Percentiles rank a stretch among this genome's conserved stretches.
Conservation (phyloP, 2,113 vertebrate species). For the Nansenia antarctica region DNA sequence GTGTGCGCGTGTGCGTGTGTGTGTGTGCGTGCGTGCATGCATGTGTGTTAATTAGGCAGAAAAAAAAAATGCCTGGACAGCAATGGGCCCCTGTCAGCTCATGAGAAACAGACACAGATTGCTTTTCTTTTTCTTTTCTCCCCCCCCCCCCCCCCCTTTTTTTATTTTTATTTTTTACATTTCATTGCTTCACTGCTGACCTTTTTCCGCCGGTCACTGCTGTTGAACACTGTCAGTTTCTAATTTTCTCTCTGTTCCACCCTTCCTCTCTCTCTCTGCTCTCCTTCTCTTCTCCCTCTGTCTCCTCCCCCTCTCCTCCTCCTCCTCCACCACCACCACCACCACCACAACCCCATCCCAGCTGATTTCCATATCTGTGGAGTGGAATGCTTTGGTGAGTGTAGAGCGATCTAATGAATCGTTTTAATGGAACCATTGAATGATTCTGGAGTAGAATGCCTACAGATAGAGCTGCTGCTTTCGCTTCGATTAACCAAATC, state of each 20-base stretch:
- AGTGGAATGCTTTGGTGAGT: neutral
- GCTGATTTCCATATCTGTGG: constrained; percentile 5
- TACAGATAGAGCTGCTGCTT: neutral
- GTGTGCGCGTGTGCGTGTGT: too few species aligned
- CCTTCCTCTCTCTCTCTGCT: neutral
- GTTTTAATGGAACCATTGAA: constrained; percentile 12
- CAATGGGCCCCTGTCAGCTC: neutral
- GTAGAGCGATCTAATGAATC: constrained; percentile 1
- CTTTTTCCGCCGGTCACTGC: neutral
- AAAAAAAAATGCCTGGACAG: neutral
- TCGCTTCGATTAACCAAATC: constrained; percentile 1
- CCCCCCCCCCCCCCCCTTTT: too few species aligned
- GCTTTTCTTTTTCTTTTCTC: too few species aligned
- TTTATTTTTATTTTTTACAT: neutral
- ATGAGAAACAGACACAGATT: neutral
- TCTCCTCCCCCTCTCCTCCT: neutral
- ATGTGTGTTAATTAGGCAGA: neutral
- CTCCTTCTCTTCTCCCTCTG: neutral
- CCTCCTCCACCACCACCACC: neutral
- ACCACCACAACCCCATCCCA: neutral
- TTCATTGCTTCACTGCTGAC: neutral
- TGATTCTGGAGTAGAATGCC: neutral
- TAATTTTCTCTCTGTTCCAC: neutral
- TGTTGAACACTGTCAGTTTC: neutral
- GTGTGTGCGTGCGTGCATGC: neutral